Base-by-base conservation (phyloP, 2,797 vertebrate genomes). In the Ispidina lecontei region DNA sequence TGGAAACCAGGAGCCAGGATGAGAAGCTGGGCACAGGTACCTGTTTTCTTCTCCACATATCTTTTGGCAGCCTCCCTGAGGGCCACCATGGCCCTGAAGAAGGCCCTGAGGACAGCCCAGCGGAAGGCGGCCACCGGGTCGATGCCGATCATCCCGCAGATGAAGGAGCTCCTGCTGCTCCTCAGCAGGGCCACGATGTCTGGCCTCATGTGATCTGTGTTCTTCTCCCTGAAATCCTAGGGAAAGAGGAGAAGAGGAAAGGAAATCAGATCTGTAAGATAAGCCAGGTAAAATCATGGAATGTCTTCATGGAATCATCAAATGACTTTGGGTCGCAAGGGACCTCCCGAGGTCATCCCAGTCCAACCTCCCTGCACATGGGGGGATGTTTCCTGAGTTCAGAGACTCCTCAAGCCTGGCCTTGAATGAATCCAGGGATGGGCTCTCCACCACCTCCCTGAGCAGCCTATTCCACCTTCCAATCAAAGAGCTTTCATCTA, bases 171-270 rank as follows among this genome's bases (percentile, higher is more conserved):
- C 68, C 97, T 98, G 96, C 99, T 99, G 98, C 99, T 99, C 96
- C 99, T 98, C 69, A 99, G 97, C 44, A 99, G 97, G 31, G 99
- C 99, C 7, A 99, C 99, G 12, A 99, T 99, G 96, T 99, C 99
- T 0, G 99, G 99, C 1, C 99, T 98, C 99, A 99, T 99, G 95
- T 99, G 99, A 91, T 99, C 99, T 0, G 99, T 99, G 97, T 99
- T 99, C 97, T 99, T 99, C 98, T 99, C 99, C 68, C 99, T 98
- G 96, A 99, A 99, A 96, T 99, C 99, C 99, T 99, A 92, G 44
- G 26, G 4, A 78, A 84, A 31, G 8, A 33, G 21, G 9, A 44
- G 26, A 70, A 82, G 28, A 44, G 56, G 12, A n/a, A 47, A 62
- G 67, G 28, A n/a, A 89, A 70, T 13, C 43, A 2, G 4, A 59